These are phyloP conservation scores for Peromyscus nudipes DNA, from an alignment of 2,797 vertebrate genomes.

Conservation along the genomic window DNA sequence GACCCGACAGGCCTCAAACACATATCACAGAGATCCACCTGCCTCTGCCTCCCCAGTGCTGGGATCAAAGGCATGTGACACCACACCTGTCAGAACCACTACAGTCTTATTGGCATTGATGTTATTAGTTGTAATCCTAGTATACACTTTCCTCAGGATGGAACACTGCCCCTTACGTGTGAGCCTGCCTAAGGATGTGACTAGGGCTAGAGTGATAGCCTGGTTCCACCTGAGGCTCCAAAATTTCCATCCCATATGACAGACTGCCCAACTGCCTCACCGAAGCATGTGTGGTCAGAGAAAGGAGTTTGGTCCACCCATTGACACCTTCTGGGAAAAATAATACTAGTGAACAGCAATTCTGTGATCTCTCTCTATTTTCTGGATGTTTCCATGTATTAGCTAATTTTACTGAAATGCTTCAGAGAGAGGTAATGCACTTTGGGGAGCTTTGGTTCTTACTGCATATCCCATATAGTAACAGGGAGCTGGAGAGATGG, in stretches of 20 bases:
- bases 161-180: background rate
- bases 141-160: background rate
- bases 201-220: background rate
- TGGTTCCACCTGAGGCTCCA: background rate
- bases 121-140: slow-evolving; percentile 23
- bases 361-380: slow-evolving; percentile 10
- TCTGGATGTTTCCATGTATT: background rate
- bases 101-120: background rate
- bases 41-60: background rate
- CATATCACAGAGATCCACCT: background rate
- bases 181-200: background rate
- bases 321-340: background rate
- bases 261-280: background rate
- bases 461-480: background rate
- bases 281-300: background rate
- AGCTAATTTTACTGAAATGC: slow-evolving; percentile 14
- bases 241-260: background rate
- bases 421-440: background rate
- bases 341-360: background rate
- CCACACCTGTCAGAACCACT: background rate
- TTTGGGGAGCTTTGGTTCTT: background rate
- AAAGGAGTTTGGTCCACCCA: background rate
- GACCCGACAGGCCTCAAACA: background rate
- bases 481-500: background rate
- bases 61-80: background rate